Percentiles rank a stretch among this genome's conserved stretches.
Evolutionary conservation across 2,888 invertebrate genomes (phyloP).

Genomic region (Lissonota sp.): DNA sequence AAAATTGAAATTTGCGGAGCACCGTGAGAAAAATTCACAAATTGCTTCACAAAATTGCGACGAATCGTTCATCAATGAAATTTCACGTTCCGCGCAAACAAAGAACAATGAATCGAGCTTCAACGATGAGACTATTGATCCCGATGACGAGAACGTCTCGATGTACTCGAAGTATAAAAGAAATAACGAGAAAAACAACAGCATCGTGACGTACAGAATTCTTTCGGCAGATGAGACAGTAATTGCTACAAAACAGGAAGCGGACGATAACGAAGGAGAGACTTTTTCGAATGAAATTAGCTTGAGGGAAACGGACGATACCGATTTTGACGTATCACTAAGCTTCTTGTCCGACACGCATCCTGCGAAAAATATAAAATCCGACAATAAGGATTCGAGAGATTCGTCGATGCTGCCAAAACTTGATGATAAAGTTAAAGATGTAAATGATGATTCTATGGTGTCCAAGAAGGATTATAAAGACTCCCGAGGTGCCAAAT

Average conservation of each 20-base stretch:
- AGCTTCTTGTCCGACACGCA: constrained; percentile 15
- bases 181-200: constrained; percentile 72
- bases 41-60: neutral
- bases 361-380: neutral
- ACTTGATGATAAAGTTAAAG: neutral
- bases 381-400: neutral
- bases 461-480: neutral
- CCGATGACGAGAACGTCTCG: constrained; percentile 68
- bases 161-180: constrained; percentile 78
- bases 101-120: constrained; percentile 7
- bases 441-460: neutral
- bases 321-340: constrained; percentile 24
- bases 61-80: constrained; percentile 4
- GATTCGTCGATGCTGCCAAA: too few species aligned
- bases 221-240: too few species aligned
- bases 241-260: constrained; percentile 54
- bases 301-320: constrained; percentile 51
- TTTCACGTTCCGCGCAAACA: neutral
- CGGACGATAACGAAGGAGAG: constrained; percentile 8
- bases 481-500: neutral
- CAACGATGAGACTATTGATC: constrained; percentile 36
- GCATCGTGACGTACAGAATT: constrained; percentile 68
- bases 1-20: constrained; percentile 42
- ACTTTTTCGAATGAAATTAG: constrained; percentile 27
- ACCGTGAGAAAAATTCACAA: constrained; percentile 8